Percentiles rank a stretch among this genome's conserved stretches.
Evolutionary conservation across 2,888 invertebrate species (phyloP).

Genomic region (Cabera pusaria): DNA sequence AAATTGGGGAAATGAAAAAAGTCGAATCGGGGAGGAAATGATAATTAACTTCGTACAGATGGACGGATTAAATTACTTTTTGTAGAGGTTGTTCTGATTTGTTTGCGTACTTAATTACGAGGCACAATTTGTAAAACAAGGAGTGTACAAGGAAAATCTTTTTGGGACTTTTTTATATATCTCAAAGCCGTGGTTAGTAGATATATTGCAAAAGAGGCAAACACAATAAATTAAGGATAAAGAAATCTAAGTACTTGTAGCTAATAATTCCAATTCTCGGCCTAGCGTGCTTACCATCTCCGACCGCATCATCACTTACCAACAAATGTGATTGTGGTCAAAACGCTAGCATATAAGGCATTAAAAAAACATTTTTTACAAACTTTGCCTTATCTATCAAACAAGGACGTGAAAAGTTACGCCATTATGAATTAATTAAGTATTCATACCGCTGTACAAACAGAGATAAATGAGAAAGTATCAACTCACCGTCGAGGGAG

Average conservation of each 20-base stretch:
- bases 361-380: no score
- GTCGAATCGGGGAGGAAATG: constrained; percentile 19
- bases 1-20: constrained; percentile 29
- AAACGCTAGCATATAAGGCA: no score
- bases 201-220: constrained; percentile 18
- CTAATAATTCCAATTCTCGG: no score
- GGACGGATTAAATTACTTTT: constrained; percentile 20
- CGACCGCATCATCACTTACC: no score
- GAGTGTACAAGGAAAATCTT: no score
- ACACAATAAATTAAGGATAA: constrained; percentile 19
- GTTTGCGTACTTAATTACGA: constrained; percentile 8
- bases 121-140: constrained; percentile 1
- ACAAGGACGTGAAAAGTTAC: constrained; percentile 23
- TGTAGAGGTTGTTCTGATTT: constrained; percentile 11
- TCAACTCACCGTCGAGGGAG: constrained; percentile 88
- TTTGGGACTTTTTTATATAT: no score
- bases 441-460: constrained; percentile 36
- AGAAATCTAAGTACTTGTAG: constrained; percentile 6
- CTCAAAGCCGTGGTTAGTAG: no score
- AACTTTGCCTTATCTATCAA: no score
- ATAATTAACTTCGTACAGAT: constrained; percentile 24
- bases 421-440: constrained; percentile 24
- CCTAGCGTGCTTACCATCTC: no score
- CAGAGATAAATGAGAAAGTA: constrained; percentile 47
- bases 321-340: no score